Conservation (phyloP, 2,113 vertebrate genomes). For the Hippocampus guttulatus region DNA sequence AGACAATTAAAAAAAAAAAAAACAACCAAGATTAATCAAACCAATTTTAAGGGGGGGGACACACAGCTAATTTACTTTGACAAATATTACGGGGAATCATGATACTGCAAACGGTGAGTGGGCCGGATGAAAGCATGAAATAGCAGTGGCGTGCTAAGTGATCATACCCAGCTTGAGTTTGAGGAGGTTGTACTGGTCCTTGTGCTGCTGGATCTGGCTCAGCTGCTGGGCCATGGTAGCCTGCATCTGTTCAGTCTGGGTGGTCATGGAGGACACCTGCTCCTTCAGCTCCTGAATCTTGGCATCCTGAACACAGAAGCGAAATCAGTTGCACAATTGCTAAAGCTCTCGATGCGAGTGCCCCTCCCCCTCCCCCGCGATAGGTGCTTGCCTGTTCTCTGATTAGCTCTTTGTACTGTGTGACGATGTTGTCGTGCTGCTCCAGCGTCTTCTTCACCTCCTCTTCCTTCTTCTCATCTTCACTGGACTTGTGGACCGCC, state of each 20-base stretch:
- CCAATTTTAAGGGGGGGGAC: too few species aligned
- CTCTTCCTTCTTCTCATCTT: slow-evolving; percentile 97
- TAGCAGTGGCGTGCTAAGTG: too few species aligned
- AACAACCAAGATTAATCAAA: neutral
- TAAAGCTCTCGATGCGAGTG: neutral
- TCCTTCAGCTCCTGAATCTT: slow-evolving; percentile 91
- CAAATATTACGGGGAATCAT: too few species aligned
- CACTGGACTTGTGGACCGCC: slow-evolving; percentile 94
- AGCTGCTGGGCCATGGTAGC: slow-evolving; percentile 81
- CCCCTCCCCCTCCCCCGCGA: too few species aligned
- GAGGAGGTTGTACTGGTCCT: slow-evolving; percentile 96
- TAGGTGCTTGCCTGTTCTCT: slow-evolving; percentile 82
- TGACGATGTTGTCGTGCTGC: slow-evolving; percentile 95
- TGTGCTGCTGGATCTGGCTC: slow-evolving; percentile 94
- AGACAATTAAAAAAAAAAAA: neutral
- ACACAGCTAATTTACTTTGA: too few species aligned
- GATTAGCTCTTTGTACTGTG: slow-evolving; percentile 96
- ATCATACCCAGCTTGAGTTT: slow-evolving; percentile 88
- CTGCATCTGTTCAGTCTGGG: slow-evolving; percentile 86
- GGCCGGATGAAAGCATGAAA: too few species aligned
- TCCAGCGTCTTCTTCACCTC: slow-evolving; percentile 97
- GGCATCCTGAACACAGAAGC: slow-evolving; percentile 72
- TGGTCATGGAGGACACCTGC: slow-evolving; percentile 73
- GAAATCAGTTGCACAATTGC: neutral
- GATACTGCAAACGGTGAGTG: too few species aligned